Evolutionary conservation across 2,888 invertebrate genomes (phyloP), one percentile per base, ranked within the genome.

Genomic region (Teinopalpus imperialis): DNA sequence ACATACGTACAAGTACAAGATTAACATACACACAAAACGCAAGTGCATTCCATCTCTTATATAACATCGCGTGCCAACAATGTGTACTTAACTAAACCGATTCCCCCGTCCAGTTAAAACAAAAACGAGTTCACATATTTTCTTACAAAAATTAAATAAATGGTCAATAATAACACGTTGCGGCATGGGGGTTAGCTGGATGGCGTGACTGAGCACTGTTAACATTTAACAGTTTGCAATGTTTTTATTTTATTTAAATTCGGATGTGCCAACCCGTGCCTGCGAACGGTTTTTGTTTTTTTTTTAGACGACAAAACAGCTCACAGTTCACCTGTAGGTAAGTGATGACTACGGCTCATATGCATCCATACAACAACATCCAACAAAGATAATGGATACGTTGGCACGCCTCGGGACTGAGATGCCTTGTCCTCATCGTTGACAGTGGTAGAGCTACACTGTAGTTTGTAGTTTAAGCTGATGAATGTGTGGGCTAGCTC

Each of bases 111-210:
- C 63, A 52, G 48, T 53, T 49, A 47, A 50, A 53, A 53, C 4
- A n/a, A n/a, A n/a, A 67, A 69, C 66, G 56, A 56, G 61, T 61
- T 62, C 56, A 64, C 54, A 61, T 61, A 60, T 63, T 65, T 68
- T 64, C n/a, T n/a, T n/a, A n/a, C 69, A 68, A 74, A 81, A 82
- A 82, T 85, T 83, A 85, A 83, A 82, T 83, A 83, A 82, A 83
- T 78, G 77, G 74, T 62, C 67, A 67, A 73, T 86, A 87, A 87
- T 87, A 78, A 87, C 69, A 87, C 61, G 79, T 67, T 81, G 66
- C 63, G 55, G 53, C 56, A 53, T 42, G 59, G 56, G 70, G 66
- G 69, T 70, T 82, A 82, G 83, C 80, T 68, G 76, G 78, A 61
- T 83, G 71, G 79, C 87, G 87, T 87, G 87, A 87, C 87, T 80